Base-by-base conservation (phyloP, 2,888 invertebrate genomes). In the Nesidiocoris tenuis region DNA sequence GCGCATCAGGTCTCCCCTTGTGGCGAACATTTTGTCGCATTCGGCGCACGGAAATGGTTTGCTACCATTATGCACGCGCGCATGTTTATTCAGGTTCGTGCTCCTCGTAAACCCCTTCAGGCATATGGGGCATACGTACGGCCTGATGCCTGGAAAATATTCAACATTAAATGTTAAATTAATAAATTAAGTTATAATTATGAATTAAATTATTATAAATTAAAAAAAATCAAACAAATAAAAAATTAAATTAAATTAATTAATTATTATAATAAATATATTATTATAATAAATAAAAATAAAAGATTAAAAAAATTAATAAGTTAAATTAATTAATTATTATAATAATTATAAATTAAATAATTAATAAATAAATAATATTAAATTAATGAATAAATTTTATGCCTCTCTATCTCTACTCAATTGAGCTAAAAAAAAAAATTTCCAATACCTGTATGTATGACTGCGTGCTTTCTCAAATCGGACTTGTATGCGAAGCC, bases 1-100 rank as follows among this genome's bases (percentile, higher is more conserved):
- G 0, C 89, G 84, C 77, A 88, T 86, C 59, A 91, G 83, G 81
- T 91, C 91, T 9, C 87, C 86, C 80, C 89, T 88, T 0, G 89
- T 89, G 63, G 89, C 88, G 84, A 91, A 91, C 68, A 90, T 90
- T 79, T 90, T 87, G 0, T 91, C 90, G 80, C 91, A 91, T 76
- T 88, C 86, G 24, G 88, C 88, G 81, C 91, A 91, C 5, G 79
- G 75, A 63, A 79, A 81, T 1, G 80, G 81, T 23, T 79, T 77
- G 22, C 78, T 78, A 12, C 81, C 80, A 18, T 79, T 80, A 76
- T 81, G 81, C 22, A 79, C 79, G 21, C 79, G 61, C 17, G 78
- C 76, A 71, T 81, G 81, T 63, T 81, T 80, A 75, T 81, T 80
- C 61, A 81, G 63, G 68, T 81, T 81, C 0, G 81, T 80, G 66